These are phyloP conservation scores for Cataglyphis altisquamis DNA, from an alignment of 2,888 invertebrate species.

Conservation along the genomic window DNA sequence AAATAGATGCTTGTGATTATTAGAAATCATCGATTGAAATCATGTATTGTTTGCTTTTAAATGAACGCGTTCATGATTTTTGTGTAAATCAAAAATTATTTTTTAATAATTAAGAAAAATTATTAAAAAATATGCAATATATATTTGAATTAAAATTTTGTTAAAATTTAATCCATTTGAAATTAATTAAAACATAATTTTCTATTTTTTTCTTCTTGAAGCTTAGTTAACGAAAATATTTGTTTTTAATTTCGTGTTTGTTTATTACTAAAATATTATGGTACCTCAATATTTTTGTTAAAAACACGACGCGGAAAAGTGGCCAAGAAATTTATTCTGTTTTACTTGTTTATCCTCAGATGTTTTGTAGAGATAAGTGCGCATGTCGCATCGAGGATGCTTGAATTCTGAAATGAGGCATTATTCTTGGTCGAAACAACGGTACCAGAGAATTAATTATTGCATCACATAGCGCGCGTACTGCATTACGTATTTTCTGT, in stretches of 20 bases:
- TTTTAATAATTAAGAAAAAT: background rate
- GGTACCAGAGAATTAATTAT: constrained; percentile 28
- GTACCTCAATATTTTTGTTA: background rate
- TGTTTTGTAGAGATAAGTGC: constrained; percentile 8
- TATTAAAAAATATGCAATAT: background rate
- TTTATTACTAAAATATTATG: background rate
- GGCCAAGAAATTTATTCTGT: background rate
- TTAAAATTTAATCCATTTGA: background rate
- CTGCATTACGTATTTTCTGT: constrained; percentile 3
- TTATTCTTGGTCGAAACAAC: constrained; percentile 16
- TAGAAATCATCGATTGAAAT: background rate
- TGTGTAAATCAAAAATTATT: background rate
- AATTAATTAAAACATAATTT: background rate
- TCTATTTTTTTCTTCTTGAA: background rate
- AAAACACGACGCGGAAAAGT: background rate
- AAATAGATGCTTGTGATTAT: background rate
- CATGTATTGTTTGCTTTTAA: background rate
- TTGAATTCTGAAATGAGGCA: constrained; percentile 16
- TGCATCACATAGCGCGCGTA: background rate
- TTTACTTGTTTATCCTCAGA: background rate
- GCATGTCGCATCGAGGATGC: background rate
- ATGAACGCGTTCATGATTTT: background rate
- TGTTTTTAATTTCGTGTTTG: background rate
- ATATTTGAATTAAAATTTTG: background rate
- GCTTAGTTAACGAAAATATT: background rate